Evolutionary conservation across 2,797 vertebrate genomes (phyloP).

Genomic region (Uromys caudimaculatus): DNA sequence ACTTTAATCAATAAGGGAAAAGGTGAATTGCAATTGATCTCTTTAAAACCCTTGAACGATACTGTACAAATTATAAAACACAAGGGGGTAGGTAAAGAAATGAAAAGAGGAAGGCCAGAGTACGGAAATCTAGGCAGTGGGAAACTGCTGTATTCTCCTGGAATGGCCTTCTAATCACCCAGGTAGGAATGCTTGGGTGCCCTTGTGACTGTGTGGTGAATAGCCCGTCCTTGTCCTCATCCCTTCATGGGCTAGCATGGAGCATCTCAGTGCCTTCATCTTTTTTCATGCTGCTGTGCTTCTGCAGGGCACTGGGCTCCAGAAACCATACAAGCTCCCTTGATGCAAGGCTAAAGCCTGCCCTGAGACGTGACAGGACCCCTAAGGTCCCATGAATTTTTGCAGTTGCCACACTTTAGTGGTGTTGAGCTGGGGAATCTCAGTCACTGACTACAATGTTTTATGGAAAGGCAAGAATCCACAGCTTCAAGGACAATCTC

Average conservation of each 20-base stretch:
- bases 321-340: background rate
- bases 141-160: background rate
- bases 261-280: background rate
- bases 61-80: slow-evolving; percentile 80
- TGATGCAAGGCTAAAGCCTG: background rate
- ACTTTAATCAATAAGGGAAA: slow-evolving; percentile 85
- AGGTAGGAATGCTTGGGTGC: background rate
- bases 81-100: background rate
- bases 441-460: background rate
- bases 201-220: background rate
- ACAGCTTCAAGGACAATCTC: slow-evolving; percentile 27
- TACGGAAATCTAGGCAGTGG: background rate
- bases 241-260: background rate
- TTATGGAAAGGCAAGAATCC: slow-evolving; percentile 42
- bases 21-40: slow-evolving; percentile 85
- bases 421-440: background rate
- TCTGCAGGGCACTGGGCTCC: background rate
- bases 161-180: background rate
- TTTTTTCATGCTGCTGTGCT: background rate
- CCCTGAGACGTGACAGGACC: background rate
- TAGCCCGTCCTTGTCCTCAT: background rate
- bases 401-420: slow-evolving; percentile 8
- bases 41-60: slow-evolving; percentile 72
- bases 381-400: background rate
- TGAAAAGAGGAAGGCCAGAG: slow-evolving; percentile 50